Evolutionary conservation across 1,140 invertebrate species (phyloP).

Genomic region (Scylla paramamosain): DNA sequence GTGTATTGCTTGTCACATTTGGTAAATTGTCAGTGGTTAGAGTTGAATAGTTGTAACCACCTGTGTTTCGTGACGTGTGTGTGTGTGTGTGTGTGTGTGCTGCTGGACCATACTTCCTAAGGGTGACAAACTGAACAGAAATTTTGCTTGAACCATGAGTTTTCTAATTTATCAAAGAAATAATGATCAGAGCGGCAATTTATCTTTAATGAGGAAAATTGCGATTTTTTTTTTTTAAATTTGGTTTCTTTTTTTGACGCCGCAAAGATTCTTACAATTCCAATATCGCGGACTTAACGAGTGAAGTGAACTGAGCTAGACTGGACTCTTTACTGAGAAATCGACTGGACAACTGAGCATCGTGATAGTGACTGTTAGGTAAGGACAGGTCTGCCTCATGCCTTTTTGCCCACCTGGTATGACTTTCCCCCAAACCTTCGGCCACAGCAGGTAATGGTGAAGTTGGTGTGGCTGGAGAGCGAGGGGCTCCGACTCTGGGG

Average conservation of each 20-base stretch:
- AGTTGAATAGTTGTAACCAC: not conserved
- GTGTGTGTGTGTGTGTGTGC: not conserved
- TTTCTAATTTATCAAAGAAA: not conserved
- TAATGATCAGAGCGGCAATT: not conserved
- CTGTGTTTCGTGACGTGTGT: not conserved
- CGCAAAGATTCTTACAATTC: not conserved
- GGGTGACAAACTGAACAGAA: not conserved
- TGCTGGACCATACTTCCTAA: not conserved
- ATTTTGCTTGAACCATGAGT: not conserved
- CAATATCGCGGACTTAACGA: not conserved
- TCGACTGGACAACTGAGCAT: conserved; percentile 40
- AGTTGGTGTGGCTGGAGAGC: conserved; percentile 76
- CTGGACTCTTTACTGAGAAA: not conserved
- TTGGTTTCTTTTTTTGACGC: not conserved
- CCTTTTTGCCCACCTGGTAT: conserved; percentile 77
- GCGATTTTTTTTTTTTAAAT: not conserved
- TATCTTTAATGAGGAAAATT: not conserved
- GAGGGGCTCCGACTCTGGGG: conserved; percentile 76
- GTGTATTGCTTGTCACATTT: not conserved
- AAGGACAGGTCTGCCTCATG: conserved; percentile 75
- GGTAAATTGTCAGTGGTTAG: not conserved
- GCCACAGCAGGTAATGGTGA: conserved; percentile 77
- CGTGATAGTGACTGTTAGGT: conserved; percentile 42
- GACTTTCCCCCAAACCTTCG: conserved; percentile 77
- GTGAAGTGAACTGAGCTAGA: not conserved